Conservation (phyloP, 2,888 invertebrate species). For the Euspilapteryx auroguttella region DNA sequence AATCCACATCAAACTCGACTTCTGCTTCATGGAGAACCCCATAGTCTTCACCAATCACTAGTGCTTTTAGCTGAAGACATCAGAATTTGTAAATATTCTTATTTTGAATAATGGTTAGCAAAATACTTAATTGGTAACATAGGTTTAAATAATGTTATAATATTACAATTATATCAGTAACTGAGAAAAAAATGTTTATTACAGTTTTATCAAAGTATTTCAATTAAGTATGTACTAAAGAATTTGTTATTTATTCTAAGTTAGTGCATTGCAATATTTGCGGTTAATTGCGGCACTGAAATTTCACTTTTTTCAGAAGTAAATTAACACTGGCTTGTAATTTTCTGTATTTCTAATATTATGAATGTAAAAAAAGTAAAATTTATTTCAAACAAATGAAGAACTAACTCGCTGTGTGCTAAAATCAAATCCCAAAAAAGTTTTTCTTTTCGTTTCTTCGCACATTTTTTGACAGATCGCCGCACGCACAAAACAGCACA, state of each 20-base stretch:
- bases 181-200: constrained; percentile 3
- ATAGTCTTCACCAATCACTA: constrained; percentile 75
- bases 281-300: not conserved
- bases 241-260: too few species aligned
- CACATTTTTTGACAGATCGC: constrained; percentile 42
- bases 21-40: constrained; percentile 75
- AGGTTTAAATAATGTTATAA: too few species aligned
- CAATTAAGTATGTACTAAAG: too few species aligned
- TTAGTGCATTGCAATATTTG: not conserved
- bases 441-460: constrained; percentile 38
- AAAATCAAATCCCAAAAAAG: constrained; percentile 82
- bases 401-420: constrained; percentile 81
- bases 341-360: not conserved
- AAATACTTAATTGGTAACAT: too few species aligned
- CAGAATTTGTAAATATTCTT: too few species aligned
- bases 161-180: too few species aligned
- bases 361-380: constrained; percentile 4
- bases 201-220: too few species aligned
- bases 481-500: too few species aligned
- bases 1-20: constrained; percentile 88
- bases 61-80: constrained; percentile 83
- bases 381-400: not conserved
- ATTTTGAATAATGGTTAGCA: too few species aligned
- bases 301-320: not conserved
- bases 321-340: too few species aligned